phyloP scores from a whole-genome alignment of 1,140 invertebrate species.

The Brachionus asplanchnoidis region DNA sequence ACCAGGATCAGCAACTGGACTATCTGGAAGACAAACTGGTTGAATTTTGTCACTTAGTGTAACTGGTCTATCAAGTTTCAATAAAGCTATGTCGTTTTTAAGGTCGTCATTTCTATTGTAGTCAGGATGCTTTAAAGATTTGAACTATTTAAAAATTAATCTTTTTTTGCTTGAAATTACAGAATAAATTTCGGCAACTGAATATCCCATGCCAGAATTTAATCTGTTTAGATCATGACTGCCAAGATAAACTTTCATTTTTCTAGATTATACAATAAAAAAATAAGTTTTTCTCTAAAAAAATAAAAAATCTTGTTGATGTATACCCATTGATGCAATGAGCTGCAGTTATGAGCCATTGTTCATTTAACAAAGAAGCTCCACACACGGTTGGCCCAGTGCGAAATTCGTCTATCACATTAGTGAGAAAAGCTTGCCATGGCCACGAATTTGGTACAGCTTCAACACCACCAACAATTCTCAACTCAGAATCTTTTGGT shows the following conservation, averaged over 20 bases:
- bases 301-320: not conserved
- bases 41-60: slow-evolving; percentile 60
- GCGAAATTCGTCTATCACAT: too few species aligned
- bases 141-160: not conserved
- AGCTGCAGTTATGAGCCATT: slow-evolving; percentile 32
- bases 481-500: slow-evolving; percentile 7
- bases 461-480: slow-evolving; percentile 43
- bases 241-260: not conserved
- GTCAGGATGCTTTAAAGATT: not conserved
- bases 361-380: slow-evolving; percentile 10
- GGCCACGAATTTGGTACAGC: slow-evolving; percentile 43
- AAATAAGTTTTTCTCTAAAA: not conserved
- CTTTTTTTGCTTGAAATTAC: not conserved
- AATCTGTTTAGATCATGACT: not conserved
- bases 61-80: slow-evolving; percentile 59
- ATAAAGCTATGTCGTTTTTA: slow-evolving; percentile 64
- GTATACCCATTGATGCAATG: not conserved
- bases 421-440: slow-evolving; percentile 43
- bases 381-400: not conserved
- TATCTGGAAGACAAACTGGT: slow-evolving; percentile 64
- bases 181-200: not conserved
- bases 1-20: slow-evolving; percentile 11
- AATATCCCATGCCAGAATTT: not conserved
- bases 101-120: slow-evolving; percentile 46
- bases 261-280: not conserved